Evolutionary conservation across 2,888 invertebrate species (phyloP).

Genomic region (Sympetrum striolatum): DNA sequence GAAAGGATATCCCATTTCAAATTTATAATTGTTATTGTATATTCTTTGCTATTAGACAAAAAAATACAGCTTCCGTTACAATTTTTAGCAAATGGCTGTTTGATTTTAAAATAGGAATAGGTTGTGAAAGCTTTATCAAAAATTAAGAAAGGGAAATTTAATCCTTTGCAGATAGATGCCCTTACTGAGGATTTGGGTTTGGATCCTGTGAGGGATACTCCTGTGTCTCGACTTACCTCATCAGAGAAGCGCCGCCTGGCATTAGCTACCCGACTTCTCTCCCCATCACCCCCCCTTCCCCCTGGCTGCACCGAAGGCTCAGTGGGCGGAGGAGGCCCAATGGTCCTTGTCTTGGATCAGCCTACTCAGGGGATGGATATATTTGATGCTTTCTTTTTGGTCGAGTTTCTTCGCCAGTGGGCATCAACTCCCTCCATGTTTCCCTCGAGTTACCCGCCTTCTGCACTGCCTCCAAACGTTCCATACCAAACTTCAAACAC

Average conservation of each 20-base stretch:
- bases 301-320: constrained; percentile 46
- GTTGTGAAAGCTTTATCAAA: too few species aligned
- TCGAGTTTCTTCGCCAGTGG: constrained; percentile 94
- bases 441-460: constrained; percentile 9
- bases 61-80: too few species aligned
- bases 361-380: constrained; percentile 91
- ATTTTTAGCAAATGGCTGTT: too few species aligned
- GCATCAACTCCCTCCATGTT: constrained; percentile 65
- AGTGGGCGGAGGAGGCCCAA: constrained; percentile 66
- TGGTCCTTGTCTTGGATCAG: constrained; percentile 86
- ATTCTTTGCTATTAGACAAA: too few species aligned
- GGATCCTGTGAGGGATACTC: constrained; percentile 86
- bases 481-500: constrained; percentile 48
- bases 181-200: constrained; percentile 91
- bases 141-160: too few species aligned
- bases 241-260: constrained; percentile 87
- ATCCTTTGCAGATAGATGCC: constrained; percentile 75
- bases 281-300: constrained; percentile 7
- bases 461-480: not conserved
- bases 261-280: constrained; percentile 66
- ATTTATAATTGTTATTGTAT: too few species aligned
- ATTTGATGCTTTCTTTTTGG: constrained; percentile 93
- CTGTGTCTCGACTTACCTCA: constrained; percentile 83
- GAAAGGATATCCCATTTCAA: too few species aligned
- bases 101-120: too few species aligned